Evolutionary conservation across 2,797 vertebrate genomes (phyloP).

Genomic region (Acanthurus leucopareius): DNA sequence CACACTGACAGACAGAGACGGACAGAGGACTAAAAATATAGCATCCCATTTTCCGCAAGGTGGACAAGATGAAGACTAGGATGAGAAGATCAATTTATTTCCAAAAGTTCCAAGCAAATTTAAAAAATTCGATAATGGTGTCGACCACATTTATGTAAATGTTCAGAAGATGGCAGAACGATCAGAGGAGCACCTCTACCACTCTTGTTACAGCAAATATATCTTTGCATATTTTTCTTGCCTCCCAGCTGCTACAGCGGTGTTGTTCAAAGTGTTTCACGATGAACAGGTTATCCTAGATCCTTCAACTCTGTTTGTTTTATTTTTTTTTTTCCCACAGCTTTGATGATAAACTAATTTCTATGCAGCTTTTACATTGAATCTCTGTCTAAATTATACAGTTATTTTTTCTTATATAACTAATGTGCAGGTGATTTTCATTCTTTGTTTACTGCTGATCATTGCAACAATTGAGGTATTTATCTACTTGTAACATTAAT

Average conservation of each 20-base stretch:
- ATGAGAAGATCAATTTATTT: background rate
- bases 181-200: constrained; percentile 7
- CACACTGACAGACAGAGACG: constrained; percentile 53
- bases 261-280: background rate
- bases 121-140: background rate
- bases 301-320: background rate
- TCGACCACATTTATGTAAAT: background rate
- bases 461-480: background rate
- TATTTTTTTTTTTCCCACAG: background rate
- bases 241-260: background rate
- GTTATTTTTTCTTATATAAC: background rate
- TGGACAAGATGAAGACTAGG: constrained; percentile 8
- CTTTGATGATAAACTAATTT: background rate
- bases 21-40: constrained; percentile 58
- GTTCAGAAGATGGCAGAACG: background rate
- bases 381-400: background rate
- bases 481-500: background rate
- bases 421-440: no score
- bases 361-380: background rate
- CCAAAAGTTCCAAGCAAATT: no score
- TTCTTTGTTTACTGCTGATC: background rate
- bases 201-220: background rate
- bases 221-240: background rate
- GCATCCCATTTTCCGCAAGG: constrained; percentile 28
- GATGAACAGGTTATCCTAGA: background rate